Evolutionary conservation across 2,797 vertebrate genomes (phyloP).

Genomic region (Crypturellus tataupa): DNA sequence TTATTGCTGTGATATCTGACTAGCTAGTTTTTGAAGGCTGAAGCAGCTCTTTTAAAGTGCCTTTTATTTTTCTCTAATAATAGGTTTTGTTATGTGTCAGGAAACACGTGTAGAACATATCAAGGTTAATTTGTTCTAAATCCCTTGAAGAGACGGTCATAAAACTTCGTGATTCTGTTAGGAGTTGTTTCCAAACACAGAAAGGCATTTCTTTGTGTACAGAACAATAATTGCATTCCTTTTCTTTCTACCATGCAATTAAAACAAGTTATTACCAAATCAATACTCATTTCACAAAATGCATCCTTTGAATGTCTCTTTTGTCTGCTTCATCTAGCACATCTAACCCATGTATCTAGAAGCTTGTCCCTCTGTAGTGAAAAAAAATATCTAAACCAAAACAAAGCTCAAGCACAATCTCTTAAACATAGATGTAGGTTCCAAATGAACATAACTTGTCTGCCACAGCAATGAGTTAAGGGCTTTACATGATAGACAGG

Average conservation of each 20-base stretch:
- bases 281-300: conserved; percentile 47
- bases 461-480: not conserved
- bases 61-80: conserved; percentile 39
- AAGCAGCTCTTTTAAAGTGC: not conserved
- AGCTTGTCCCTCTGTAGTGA: not conserved
- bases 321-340: conserved; percentile 12
- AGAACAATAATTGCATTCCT: conserved; percentile 31
- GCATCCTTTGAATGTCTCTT: not conserved
- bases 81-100: not conserved
- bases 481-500: not conserved
- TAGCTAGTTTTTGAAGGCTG: conserved; percentile 13
- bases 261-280: conserved; percentile 60
- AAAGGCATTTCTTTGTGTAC: conserved; percentile 22
- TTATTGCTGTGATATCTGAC: not conserved
- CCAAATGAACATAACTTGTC: not conserved
- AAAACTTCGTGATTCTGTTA: conserved; percentile 4
- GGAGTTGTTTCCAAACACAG: conserved; percentile 21
- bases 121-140: conserved; percentile 59
- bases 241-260: conserved; percentile 47
- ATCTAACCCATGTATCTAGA: conserved; percentile 4
- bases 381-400: not conserved
- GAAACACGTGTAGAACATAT: conserved; percentile 20
- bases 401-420: not conserved
- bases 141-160: conserved; percentile 19
- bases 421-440: conserved; percentile 11